A percentile compares a stretch with the other conserved stretches of the same genome.
These are phyloP conservation scores for Spatulosminthurus flaviceps DNA, from an alignment of 2,888 invertebrate species.

Conservation along the genomic window DNA sequence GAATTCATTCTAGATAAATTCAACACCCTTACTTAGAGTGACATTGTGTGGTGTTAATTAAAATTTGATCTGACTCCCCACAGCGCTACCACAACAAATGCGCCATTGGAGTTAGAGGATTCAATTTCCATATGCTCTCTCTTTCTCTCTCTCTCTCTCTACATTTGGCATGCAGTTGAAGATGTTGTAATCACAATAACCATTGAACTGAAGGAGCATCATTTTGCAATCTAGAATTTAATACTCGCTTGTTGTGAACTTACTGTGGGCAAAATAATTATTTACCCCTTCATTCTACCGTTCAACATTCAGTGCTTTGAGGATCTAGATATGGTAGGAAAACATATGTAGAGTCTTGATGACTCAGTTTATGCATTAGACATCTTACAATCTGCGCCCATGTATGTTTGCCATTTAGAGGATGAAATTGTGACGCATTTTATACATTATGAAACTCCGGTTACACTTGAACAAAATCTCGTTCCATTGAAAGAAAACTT, in stretches of 20 bases:
- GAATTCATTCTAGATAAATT: not conserved
- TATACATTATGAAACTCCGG: not conserved
- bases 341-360: no score
- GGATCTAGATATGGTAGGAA: no score
- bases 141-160: no score
- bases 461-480: not conserved
- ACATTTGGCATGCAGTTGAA: not conserved
- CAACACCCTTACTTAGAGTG: not conserved
- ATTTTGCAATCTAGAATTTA: no score
- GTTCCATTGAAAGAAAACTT: not conserved
- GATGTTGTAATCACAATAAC: not conserved
- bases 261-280: no score
- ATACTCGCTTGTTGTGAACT: no score
- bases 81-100: not conserved
- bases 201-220: not conserved
- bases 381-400: no score
- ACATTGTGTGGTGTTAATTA: not conserved
- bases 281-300: no score
- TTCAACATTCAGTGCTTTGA: no score
- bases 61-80: not conserved
- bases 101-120: not conserved
- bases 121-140: not conserved
- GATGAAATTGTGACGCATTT: no score
- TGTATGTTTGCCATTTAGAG: no score
- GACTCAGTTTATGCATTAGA: no score